Conservation (phyloP, 2,113 vertebrate species). For the Neodontobutis hainanensis region DNA sequence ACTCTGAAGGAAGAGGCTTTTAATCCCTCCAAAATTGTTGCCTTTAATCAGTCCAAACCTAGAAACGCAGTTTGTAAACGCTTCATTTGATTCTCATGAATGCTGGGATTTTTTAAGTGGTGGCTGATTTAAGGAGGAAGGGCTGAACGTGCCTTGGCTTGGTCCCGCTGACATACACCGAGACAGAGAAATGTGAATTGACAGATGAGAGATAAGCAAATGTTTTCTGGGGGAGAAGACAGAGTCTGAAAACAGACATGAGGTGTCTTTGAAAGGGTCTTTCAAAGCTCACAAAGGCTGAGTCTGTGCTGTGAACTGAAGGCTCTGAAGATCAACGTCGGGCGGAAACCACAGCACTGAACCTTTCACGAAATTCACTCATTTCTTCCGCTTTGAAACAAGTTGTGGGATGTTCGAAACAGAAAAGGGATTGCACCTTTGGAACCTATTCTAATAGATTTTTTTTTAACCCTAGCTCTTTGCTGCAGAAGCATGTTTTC, state of each 20-base stretch:
- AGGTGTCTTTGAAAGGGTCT: constrained; percentile 58
- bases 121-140: constrained; percentile 25
- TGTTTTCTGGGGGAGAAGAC: constrained; percentile 65
- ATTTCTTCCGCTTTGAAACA: constrained; percentile 36
- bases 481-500: constrained; percentile 20
- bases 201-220: constrained; percentile 71
- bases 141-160: constrained; percentile 57
- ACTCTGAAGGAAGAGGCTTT: constrained; percentile 45
- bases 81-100: constrained; percentile 66
- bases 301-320: constrained; percentile 45
- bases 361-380: constrained; percentile 45
- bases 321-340: constrained; percentile 54
- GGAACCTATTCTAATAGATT: constrained; percentile 17
- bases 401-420: constrained; percentile 39
- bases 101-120: constrained; percentile 31
- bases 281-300: constrained; percentile 59
- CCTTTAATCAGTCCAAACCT: constrained; percentile 63
- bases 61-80: constrained; percentile 73
- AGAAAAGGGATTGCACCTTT: constrained; percentile 30
- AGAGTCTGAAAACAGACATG: constrained; percentile 59
- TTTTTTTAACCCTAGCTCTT: constrained; percentile 17
- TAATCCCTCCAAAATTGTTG: constrained; percentile 59
- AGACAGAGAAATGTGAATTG: constrained; percentile 62
- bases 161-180: constrained; percentile 38
- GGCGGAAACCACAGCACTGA: constrained; percentile 34